Conservation (phyloP, 53 echinoderm and acorn worm genomes). For the Pentamera pediparva region DNA sequence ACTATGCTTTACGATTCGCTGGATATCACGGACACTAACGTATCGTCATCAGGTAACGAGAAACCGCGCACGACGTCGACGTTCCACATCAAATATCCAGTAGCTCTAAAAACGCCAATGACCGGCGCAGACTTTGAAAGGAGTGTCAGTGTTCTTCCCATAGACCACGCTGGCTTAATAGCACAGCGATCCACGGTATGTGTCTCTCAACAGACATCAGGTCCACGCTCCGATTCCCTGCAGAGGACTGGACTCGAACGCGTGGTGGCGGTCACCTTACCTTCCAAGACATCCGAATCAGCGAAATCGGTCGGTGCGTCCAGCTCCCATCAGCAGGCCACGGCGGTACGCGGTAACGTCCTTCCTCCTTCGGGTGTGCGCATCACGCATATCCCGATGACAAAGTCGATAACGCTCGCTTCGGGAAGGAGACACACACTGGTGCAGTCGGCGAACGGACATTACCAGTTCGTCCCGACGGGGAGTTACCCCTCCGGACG, state of each 20-base stretch:
- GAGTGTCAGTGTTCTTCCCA: background rate
- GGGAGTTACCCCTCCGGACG: background rate
- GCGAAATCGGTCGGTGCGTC: background rate
- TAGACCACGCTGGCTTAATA: background rate
- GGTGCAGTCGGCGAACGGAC: slow-evolving; percentile 19
- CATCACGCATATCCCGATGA: slow-evolving; percentile 74
- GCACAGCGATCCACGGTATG: background rate
- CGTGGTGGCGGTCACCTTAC: background rate
- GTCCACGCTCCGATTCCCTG: background rate
- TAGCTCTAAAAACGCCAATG: slow-evolving; percentile 1
- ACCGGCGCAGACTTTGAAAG: background rate
- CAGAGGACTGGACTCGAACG: background rate
- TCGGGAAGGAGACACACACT: background rate
- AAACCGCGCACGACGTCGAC: slow-evolving; percentile 2
- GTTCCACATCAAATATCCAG: slow-evolving; percentile 1
- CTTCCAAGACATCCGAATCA: background rate
- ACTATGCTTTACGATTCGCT: slow-evolving; percentile 12
- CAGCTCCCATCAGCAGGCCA: background rate
- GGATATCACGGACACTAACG: slow-evolving; percentile 15
- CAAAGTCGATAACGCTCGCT: slow-evolving; percentile 16
- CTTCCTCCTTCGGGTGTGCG: slow-evolving; percentile 88
- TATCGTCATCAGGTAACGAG: background rate
- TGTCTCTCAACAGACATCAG: background rate
- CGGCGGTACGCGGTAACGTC: slow-evolving; percentile 17
- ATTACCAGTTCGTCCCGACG: slow-evolving; percentile 11